Percentiles rank a stretch among this genome's conserved stretches.
Conservation (phyloP, 2,888 invertebrate species). For the Busseola fusca region DNA sequence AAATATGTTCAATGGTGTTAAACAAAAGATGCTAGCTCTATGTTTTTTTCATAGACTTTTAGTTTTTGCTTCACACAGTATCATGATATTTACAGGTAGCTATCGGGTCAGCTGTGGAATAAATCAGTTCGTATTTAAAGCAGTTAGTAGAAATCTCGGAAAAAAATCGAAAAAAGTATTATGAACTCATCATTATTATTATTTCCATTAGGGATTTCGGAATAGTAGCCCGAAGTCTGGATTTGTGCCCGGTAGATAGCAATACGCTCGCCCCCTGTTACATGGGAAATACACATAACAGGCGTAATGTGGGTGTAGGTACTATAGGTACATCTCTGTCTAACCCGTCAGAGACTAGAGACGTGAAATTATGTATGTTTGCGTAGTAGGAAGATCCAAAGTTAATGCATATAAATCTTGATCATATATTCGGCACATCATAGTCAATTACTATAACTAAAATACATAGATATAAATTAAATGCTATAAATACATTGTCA, state of each 20-base stretch:
- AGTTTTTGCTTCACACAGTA: not conserved
- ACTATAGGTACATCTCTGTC: not conserved
- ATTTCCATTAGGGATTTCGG: not conserved
- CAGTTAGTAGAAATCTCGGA: not conserved
- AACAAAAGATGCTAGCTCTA: constrained; percentile 24
- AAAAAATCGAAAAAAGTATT: not conserved
- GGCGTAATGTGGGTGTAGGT: not conserved
- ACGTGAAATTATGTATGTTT: not conserved
- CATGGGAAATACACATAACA: not conserved
- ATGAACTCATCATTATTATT: too few relatives aligned
- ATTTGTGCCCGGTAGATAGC: not conserved
- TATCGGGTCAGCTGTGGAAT: not conserved
- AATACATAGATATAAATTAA: not conserved
- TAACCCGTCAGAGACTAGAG: not conserved
- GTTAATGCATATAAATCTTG: not conserved
- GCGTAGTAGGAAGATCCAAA: not conserved
- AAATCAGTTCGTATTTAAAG: not conserved
- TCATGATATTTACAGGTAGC: not conserved
- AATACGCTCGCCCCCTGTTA: not conserved
- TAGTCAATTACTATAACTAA: constrained; percentile 17
- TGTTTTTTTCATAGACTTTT: not conserved
- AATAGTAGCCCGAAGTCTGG: not conserved
- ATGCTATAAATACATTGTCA: not conserved
- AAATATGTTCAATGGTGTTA: constrained; percentile 40
- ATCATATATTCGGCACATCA: not conserved